Evolutionary conservation across 2,888 invertebrate genomes (phyloP), one percentile per base, ranked within the genome.

Genomic region (Lamellibrachia columna): DNA sequence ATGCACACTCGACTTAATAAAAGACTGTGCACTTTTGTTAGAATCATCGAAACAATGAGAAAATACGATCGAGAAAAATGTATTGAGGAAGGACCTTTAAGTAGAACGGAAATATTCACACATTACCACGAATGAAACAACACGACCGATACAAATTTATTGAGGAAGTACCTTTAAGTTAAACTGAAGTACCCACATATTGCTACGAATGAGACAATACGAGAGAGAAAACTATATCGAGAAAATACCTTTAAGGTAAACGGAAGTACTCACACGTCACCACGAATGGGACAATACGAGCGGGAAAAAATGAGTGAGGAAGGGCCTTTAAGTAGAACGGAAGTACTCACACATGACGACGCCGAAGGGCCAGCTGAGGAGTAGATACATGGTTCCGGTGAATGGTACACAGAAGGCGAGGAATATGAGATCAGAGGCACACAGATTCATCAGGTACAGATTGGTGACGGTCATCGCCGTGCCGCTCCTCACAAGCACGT

Each of bases 321-420:
- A 40, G 40, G 40, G 40, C 40, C 40, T 40, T 40, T 40, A 40
- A 40, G 40, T 40, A 40, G 40, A 40, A 40, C 75, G 22, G 4
- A 6, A 11, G 6, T 75, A 94, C 97, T 98, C 98, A 97, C 98
- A 98, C 98, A 98, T 98, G 96, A 97, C 97, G 95, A 98, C 98
- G 11, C 98, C 98, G 95, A 98, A 98, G 0, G 98, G 98, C 98
- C 98, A 98, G 95, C 97, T 97, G 9, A 98, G 98, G 95, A 98
- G 28, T 8, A 98, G 98, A 96, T 98, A 98, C 96, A 98, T 98
- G 52, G 98, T 98, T 1, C 98, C 98, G 1, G 98, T 98, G 96
- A 98, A 98, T 0, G 98, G 98, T 15, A 98, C 98, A 96, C 98
- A 98, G 96, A 98, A 98, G 92, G 98, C 97, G 90, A 98, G 98